Percentiles rank a stretch among this genome's conserved stretches.
phyloP scores from a whole-genome alignment of 2,888 invertebrate genomes.

The Drosophila leonis region DNA sequence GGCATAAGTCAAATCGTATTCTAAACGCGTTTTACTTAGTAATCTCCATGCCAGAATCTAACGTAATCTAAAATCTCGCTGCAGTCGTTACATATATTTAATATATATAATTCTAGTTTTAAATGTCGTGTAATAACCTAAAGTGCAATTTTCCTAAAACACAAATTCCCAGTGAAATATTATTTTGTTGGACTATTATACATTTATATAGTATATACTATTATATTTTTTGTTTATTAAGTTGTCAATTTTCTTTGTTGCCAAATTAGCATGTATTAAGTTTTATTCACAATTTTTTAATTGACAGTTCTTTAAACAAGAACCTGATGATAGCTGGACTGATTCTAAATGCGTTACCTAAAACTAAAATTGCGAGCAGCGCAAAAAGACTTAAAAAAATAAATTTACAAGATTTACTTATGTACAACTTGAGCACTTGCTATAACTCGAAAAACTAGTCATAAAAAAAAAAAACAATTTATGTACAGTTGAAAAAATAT shows the following conservation, averaged over 20 bases:
- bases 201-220: slow-evolving; percentile 16
- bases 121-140: slow-evolving; percentile 54
- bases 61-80: slow-evolving; percentile 43
- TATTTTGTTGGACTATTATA: slow-evolving; percentile 24
- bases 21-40: slow-evolving; percentile 42
- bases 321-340: slow-evolving; percentile 57
- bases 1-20: slow-evolving; percentile 45
- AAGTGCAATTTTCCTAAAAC: slow-evolving; percentile 66
- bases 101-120: slow-evolving; percentile 57
- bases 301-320: slow-evolving; percentile 24
- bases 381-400: slow-evolving; percentile 27
- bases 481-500: slow-evolving; percentile 62
- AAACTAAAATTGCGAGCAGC: slow-evolving; percentile 34
- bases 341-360: slow-evolving; percentile 63
- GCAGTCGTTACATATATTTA: slow-evolving; percentile 33
- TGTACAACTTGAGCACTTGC: slow-evolving; percentile 61
- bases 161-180: slow-evolving; percentile 60
- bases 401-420: slow-evolving; percentile 12
- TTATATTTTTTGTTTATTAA: slow-evolving; percentile 23
- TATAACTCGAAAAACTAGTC: slow-evolving; percentile 62
- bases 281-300: slow-evolving; percentile 58
- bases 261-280: slow-evolving; percentile 78
- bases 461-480: slow-evolving; percentile 34
- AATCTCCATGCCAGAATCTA: slow-evolving; percentile 48
- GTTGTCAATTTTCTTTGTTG: slow-evolving; percentile 68